Conservation (phyloP, 2,888 invertebrate species). For the Cotesia congregata region DNA sequence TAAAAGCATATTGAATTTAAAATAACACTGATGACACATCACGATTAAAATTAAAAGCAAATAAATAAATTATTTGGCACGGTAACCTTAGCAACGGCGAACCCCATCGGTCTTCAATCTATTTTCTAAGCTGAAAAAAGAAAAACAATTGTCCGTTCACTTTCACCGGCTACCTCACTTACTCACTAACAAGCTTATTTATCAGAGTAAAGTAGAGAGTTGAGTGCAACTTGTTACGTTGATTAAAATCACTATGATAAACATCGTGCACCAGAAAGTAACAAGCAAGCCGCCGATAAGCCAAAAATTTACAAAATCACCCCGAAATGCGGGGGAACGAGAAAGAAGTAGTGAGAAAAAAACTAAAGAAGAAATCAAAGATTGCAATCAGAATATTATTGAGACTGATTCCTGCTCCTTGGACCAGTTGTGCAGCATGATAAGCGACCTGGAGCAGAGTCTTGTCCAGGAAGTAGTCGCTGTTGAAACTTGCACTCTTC, state of each 20-base stretch:
- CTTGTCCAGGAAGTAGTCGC: slow-evolving; percentile 36
- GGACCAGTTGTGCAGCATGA: slow-evolving; percentile 61
- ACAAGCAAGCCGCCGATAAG: slow-evolving; percentile 52
- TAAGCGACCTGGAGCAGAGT: slow-evolving; percentile 58
- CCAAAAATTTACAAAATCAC: slow-evolving; percentile 35
- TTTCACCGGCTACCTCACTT: background rate
- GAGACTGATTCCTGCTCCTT: slow-evolving; percentile 57
- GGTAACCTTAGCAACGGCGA: slow-evolving; percentile 23
- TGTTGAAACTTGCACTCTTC: slow-evolving; percentile 24
- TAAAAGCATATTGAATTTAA: background rate
- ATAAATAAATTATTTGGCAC: slow-evolving; percentile 2
- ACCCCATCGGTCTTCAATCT: slow-evolving; percentile 7
- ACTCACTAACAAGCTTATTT: background rate
- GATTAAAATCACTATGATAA: slow-evolving; percentile 48
- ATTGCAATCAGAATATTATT: slow-evolving; percentile 61
- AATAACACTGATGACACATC: slow-evolving; percentile 4
- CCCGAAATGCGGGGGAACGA: background rate
- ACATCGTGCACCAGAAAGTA: slow-evolving; percentile 54
- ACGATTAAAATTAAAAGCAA: background rate
- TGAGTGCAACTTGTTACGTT: background rate
- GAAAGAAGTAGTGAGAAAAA: background rate
- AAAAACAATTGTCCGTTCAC: slow-evolving; percentile 9
- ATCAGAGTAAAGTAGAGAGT: background rate
- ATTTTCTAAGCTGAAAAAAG: slow-evolving; percentile 12
- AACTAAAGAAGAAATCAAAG: slow-evolving; percentile 39